phyloP scores from a whole-genome alignment of 1,140 invertebrate genomes.

The Ceratoteleas bidentatus region DNA sequence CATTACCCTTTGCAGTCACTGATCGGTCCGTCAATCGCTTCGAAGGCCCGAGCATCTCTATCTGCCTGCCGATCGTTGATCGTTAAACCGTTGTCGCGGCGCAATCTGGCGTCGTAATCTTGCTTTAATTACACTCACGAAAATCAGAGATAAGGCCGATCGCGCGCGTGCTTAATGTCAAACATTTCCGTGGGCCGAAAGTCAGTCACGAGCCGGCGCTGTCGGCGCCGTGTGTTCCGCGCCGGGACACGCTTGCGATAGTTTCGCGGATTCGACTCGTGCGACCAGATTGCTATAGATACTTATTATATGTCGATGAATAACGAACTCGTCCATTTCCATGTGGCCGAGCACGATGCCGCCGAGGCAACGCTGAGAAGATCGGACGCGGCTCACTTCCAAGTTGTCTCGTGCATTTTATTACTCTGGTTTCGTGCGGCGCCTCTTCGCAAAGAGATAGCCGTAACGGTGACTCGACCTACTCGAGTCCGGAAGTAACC shows the following conservation, averaged over 20 bases:
- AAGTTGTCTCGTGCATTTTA: conserved; percentile 68
- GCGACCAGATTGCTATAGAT: conserved; percentile 48
- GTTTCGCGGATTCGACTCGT: conserved; percentile 57
- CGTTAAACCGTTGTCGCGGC: conserved; percentile 14
- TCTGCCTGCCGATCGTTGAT: conserved; percentile 8
- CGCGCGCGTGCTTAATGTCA: conserved; percentile 58
- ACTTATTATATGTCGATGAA: conserved; percentile 63
- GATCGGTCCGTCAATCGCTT: not conserved
- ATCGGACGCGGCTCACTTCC: conserved; percentile 60
- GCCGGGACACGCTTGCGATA: conserved; percentile 36
- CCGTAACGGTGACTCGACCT: conserved; percentile 75
- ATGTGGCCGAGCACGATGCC: conserved; percentile 50
- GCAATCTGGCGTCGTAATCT: conserved; percentile 43
- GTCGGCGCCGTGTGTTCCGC: conserved; percentile 33
- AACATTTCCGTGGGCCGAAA: conserved; percentile 58
- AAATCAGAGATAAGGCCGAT: conserved; percentile 35
- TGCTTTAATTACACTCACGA: conserved; percentile 52
- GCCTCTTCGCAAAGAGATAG: conserved; percentile 68
- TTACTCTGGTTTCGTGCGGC: conserved; percentile 68
- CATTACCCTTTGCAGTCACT: not conserved
- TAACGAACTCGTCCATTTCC: conserved; percentile 61
- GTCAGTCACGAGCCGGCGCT: conserved; percentile 56
- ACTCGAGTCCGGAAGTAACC: conserved; percentile 73
- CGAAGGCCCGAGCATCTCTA: conserved; percentile 2
- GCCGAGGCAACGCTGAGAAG: conserved; percentile 51